Percentiles rank a stretch among this genome's conserved stretches.
Evolutionary conservation across 2,888 invertebrate species (phyloP).

Genomic region (Cantharis rufa): DNA sequence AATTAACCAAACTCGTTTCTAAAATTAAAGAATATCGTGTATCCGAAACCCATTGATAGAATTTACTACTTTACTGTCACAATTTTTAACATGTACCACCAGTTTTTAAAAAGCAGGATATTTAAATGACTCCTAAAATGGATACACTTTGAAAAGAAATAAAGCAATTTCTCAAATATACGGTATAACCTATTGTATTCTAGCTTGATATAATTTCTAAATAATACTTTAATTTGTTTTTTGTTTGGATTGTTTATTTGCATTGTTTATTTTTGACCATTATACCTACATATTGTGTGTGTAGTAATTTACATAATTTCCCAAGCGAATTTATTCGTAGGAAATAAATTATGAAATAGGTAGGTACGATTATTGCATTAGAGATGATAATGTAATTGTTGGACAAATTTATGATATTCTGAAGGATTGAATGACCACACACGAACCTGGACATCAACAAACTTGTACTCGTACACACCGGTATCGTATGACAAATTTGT

Average conservation of each 20-base stretch:
- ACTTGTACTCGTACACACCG: conserved; percentile 17
- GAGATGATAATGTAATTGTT: conserved; percentile 15
- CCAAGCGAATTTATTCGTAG: neutral
- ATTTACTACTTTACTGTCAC: conserved; percentile 27
- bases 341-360: neutral
- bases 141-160: neutral
- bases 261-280: neutral
- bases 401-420: conserved; percentile 22
- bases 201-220: neutral
- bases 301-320: neutral
- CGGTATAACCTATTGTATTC: neutral
- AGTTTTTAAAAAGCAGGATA: conserved; percentile 3
- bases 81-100: conserved; percentile 18
- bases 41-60: conserved; percentile 19
- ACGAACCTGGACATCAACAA: conserved; percentile 26
- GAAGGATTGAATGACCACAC: conserved; percentile 31
- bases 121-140: neutral
- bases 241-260: neutral
- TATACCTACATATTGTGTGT: neutral
- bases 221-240: neutral
- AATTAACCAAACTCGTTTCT: conserved; percentile 23
- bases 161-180: neutral
- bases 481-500: conserved; percentile 30
- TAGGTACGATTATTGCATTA: conserved; percentile 7
- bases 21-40: conserved; percentile 29